Conservation (phyloP, 1,140 invertebrate species). For the Eumeta japonica region DNA sequence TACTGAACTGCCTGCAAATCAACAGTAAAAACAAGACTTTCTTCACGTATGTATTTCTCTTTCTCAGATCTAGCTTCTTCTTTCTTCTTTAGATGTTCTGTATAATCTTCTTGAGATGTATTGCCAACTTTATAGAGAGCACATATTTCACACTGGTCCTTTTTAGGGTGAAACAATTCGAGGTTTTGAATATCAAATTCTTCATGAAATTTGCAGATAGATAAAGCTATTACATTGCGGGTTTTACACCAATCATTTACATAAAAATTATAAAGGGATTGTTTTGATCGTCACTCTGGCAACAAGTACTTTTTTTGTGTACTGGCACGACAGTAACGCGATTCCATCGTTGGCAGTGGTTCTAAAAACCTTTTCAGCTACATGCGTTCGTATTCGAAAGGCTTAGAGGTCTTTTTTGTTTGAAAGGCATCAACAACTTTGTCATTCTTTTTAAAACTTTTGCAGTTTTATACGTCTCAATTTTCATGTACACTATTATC, state of each 20-base stretch:
- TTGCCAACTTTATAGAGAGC: conserved; percentile 9
- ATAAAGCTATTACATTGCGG: conserved; percentile 7
- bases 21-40: neutral
- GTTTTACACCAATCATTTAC: conserved; percentile 9
- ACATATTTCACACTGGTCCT: conserved; percentile 12
- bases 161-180: conserved; percentile 6
- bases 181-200: too few relatives aligned
- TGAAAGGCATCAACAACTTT: too few relatives aligned
- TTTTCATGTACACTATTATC: too few relatives aligned
- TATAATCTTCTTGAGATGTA: conserved; percentile 6
- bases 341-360: conserved; percentile 11
- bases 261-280: conserved; percentile 12
- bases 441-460: too few relatives aligned
- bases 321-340: conserved; percentile 11
- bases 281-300: conserved; percentile 14
- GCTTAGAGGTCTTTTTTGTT: too few relatives aligned
- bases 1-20: too few relatives aligned
- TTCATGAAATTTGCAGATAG: too few relatives aligned
- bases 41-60: neutral
- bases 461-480: too few relatives aligned
- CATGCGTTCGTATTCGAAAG: too few relatives aligned
- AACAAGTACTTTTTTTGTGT: conserved; percentile 13
- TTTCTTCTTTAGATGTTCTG: conserved; percentile 6
- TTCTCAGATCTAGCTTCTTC: conserved; percentile 11
- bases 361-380: too few relatives aligned